Evolutionary conservation across 1,140 invertebrate genomes (phyloP).

Genomic region (Mya arenaria): DNA sequence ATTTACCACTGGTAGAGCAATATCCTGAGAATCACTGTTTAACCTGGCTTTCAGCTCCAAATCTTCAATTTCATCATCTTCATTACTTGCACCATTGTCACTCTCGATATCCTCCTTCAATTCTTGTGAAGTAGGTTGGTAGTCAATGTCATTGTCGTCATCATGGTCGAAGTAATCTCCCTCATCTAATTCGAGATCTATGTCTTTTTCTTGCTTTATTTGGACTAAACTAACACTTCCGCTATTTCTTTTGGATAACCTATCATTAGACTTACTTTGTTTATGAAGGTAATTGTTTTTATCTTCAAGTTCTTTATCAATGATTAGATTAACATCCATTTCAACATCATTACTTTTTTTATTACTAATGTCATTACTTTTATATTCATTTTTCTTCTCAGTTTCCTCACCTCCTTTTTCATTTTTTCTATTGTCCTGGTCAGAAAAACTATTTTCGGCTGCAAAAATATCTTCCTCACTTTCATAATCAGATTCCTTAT

Average conservation of each 20-base stretch:
- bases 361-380: neutral
- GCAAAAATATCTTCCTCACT: conserved; percentile 16
- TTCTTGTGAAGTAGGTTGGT: conserved; percentile 7
- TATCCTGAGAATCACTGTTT: too few relatives aligned
- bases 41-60: too few relatives aligned
- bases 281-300: neutral
- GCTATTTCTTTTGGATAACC: too few relatives aligned
- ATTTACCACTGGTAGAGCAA: conserved; percentile 2
- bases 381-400: neutral
- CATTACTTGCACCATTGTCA: neutral
- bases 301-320: neutral
- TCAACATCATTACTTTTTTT: neutral
- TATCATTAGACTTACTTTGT: too few relatives aligned
- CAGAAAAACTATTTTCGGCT: too few relatives aligned
- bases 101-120: neutral
- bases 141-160: conserved; percentile 3
- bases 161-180: neutral
- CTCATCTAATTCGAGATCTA: too few relatives aligned
- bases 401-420: too few relatives aligned
- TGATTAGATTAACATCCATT: neutral
- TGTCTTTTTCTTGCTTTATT: too few relatives aligned
- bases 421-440: too few relatives aligned
- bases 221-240: too few relatives aligned
- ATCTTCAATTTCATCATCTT: conserved; percentile 12
- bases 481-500: conserved; percentile 11